These are phyloP conservation scores for Halcyon badia DNA, from an alignment of 2,797 vertebrate species.

Conservation along the genomic window DNA sequence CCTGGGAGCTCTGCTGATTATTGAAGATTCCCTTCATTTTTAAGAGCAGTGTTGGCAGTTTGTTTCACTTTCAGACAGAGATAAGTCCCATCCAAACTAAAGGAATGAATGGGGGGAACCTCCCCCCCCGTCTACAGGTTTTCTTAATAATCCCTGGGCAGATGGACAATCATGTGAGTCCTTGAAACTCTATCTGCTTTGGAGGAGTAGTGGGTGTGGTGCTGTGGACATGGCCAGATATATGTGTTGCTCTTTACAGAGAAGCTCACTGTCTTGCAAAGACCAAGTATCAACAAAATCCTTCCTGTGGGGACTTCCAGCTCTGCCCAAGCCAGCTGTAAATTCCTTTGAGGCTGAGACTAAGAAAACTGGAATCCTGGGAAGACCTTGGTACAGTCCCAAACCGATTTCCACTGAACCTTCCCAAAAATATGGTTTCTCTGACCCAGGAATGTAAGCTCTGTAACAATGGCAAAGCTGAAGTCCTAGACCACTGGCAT, in stretches of 20 bases:
- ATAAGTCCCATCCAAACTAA: neutral
- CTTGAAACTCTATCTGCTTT: conserved; percentile 12
- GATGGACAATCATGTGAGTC: neutral
- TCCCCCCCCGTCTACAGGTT: neutral
- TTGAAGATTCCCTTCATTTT: neutral
- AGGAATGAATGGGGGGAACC: neutral
- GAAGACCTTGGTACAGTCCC: conserved; percentile 59
- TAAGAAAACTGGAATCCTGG: conserved; percentile 75
- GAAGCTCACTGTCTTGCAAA: conserved; percentile 43
- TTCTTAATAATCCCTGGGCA: conserved; percentile 6
- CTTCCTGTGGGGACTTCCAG: conserved; percentile 66
- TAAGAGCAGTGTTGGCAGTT: neutral
- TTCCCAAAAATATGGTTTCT: conserved; percentile 50
- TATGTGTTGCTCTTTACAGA: conserved; percentile 10
- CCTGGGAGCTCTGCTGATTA: neutral
- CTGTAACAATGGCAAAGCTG: conserved; percentile 46
- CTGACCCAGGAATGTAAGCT: conserved; percentile 35
- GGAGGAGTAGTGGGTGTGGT: conserved; percentile 17
- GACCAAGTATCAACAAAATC: conserved; percentile 55
- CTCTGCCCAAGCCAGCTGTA: conserved; percentile 42
- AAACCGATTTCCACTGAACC: conserved; percentile 49
- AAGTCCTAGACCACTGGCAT: conserved; percentile 6
- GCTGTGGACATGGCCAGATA: neutral
- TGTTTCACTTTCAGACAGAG: neutral
- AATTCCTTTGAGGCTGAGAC: conserved; percentile 61